Evolutionary conservation across 2,888 invertebrate genomes (phyloP).

Genomic region (Chrysina gloriosa): DNA sequence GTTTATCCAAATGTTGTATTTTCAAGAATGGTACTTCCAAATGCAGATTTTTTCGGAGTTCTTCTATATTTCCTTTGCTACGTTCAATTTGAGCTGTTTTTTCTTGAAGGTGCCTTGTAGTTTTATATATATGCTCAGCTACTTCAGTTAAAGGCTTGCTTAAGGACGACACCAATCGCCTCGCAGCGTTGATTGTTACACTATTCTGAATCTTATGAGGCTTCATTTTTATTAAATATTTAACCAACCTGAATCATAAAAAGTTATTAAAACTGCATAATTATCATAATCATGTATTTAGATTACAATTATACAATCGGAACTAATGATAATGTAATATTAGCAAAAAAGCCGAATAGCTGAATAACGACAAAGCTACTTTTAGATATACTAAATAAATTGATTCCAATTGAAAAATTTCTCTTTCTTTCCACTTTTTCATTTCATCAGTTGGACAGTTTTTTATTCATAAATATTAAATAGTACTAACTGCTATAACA

Average conservation of each 20-base stretch:
- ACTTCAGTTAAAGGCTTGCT: constrained; percentile 60
- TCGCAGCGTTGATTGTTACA: constrained; percentile 58
- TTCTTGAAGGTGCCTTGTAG: constrained; percentile 1
- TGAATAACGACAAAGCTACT: too few species aligned
- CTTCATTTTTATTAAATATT: constrained; percentile 21
- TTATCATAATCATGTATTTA: neutral
- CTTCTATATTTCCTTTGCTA: constrained; percentile 4
- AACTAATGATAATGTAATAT: too few species aligned
- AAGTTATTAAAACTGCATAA: neutral
- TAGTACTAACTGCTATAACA: too few species aligned
- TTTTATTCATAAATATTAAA: too few species aligned
- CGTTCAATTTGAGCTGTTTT: constrained; percentile 4
- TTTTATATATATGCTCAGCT: constrained; percentile 39
- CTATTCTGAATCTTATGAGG: constrained; percentile 58
- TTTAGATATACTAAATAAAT: too few species aligned
- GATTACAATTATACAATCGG: too few species aligned
- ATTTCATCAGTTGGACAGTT: too few species aligned
- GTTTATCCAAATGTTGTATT: neutral
- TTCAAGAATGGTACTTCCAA: neutral
- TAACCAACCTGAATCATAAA: constrained; percentile 30
- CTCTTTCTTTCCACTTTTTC: too few species aligned
- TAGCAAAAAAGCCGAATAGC: too few species aligned
- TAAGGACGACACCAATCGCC: constrained; percentile 57
- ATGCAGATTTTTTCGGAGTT: neutral
- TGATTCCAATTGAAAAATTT: too few species aligned